Conservation (phyloP, 2,888 invertebrate genomes). For the Cataglyphis cursor region DNA sequence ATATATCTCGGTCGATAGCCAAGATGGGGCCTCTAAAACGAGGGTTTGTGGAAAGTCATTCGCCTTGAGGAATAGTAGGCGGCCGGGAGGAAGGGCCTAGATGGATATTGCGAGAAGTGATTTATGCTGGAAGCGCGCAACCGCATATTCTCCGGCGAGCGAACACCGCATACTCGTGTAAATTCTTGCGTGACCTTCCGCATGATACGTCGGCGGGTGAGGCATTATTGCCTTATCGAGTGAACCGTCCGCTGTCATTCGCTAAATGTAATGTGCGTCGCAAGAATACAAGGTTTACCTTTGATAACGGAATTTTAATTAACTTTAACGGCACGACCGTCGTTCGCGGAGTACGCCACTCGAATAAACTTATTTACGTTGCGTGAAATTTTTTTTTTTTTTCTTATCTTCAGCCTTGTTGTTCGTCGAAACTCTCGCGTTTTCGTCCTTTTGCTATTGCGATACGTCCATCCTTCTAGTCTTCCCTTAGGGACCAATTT, state of each 20-base stretch:
- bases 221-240: constrained; percentile 48
- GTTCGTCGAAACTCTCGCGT: not conserved
- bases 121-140: constrained; percentile 82
- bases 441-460: not conserved
- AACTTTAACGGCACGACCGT: not conserved
- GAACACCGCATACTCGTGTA: constrained; percentile 66
- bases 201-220: constrained; percentile 43
- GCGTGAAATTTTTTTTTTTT: not conserved
- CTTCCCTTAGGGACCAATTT: constrained; percentile 44
- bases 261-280: constrained; percentile 13
- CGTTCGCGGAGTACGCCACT: not conserved
- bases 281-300: constrained; percentile 1
- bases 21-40: constrained; percentile 41
- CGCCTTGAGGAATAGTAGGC: constrained; percentile 71
- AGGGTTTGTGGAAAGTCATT: constrained; percentile 72
- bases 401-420: not conserved
- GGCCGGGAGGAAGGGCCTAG: constrained; percentile 67
- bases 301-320: constrained; percentile 42
- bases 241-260: constrained; percentile 38
- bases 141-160: constrained; percentile 81
- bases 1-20: constrained; percentile 31
- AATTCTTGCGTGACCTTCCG: constrained; percentile 53
- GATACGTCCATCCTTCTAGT: constrained; percentile 27
- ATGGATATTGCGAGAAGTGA: constrained; percentile 84
- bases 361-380: not conserved